phyloP scores from a whole-genome alignment of 1,140 invertebrate species.

The Caerostris extrusa region DNA sequence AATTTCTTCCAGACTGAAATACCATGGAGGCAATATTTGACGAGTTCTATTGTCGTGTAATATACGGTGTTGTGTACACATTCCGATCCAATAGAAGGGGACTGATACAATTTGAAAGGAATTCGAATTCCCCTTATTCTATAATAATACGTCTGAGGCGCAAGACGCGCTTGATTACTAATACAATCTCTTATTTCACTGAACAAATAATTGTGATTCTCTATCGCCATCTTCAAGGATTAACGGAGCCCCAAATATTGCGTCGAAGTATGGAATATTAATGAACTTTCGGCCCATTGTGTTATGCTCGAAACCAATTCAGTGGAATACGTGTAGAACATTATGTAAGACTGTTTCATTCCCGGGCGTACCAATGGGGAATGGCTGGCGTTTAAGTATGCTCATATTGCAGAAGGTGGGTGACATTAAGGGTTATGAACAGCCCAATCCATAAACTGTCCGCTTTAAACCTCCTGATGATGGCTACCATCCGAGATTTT shows the following conservation, averaged over 20 bases:
- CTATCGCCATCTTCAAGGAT: constrained; percentile 26
- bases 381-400: constrained; percentile 24
- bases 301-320: constrained; percentile 47
- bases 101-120: not conserved
- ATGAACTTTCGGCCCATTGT: constrained; percentile 26
- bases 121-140: not conserved
- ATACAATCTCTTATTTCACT: constrained; percentile 14
- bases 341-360: constrained; percentile 33
- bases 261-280: constrained; percentile 38
- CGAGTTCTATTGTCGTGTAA: not conserved
- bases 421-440: constrained; percentile 40
- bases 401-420: constrained; percentile 17
- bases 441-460: constrained; percentile 50
- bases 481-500: constrained; percentile 6
- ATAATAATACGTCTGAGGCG: not conserved
- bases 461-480: constrained; percentile 49
- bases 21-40: not conserved
- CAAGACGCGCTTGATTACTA: not conserved
- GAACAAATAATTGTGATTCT: constrained; percentile 39
- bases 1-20: not conserved
- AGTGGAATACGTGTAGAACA: not conserved
- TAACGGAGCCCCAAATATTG: not conserved
- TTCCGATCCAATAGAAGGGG: not conserved
- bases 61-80: not conserved
- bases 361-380: constrained; percentile 9